Base-by-base conservation (phyloP, 2,888 invertebrate species). In the Heliothis peltigera region DNA sequence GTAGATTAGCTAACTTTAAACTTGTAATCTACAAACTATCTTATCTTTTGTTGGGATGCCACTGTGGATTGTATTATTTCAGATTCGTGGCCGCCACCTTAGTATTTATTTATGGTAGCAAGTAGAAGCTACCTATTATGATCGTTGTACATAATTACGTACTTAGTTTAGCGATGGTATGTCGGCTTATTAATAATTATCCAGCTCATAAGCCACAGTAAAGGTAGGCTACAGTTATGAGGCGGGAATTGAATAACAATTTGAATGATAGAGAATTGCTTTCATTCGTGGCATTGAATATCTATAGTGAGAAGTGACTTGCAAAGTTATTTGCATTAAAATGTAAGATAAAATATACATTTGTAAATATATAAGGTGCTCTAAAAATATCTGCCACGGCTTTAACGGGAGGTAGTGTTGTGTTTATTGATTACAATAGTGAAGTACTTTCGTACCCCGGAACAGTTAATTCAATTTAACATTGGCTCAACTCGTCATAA, bases 21-120 rank as follows among this genome's bases (percentile, higher is more conserved):
- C 54, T 53, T 49, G 55, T 61, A 61, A 64, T 65, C 56, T 46
- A 10, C 10, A 7, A 63, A 57, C 22, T 56, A 51, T 47, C 53
- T 77, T 64, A 77, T 78, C 75, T 64, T 54, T 51, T 35, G 22
- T 64, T 43, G 6, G 28, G 6, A 44, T 18, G 77, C 59, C 15
- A 53, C 64, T 44, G 59, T 35, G 35, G 35, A 19, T 44, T 64
- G 54, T 62, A 52, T 54, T 44, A 47, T 64, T 61, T 60, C 12
- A 46, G 32, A 25, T 56, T 56, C 43, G 35, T 28, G 22, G 49
- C 57, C 15, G 67, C 74, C 73, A 66, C 60, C 44, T 65, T 77
- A 47, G 15, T 49, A 61, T 61, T 59, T 64, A 59, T 64, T 65
- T 59, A 56, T 53, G 52, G 22, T 47, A 32, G 53, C 42, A 25